phyloP scores from a whole-genome alignment of 2,797 vertebrate genomes.

The Dicrostonyx torquatus region DNA sequence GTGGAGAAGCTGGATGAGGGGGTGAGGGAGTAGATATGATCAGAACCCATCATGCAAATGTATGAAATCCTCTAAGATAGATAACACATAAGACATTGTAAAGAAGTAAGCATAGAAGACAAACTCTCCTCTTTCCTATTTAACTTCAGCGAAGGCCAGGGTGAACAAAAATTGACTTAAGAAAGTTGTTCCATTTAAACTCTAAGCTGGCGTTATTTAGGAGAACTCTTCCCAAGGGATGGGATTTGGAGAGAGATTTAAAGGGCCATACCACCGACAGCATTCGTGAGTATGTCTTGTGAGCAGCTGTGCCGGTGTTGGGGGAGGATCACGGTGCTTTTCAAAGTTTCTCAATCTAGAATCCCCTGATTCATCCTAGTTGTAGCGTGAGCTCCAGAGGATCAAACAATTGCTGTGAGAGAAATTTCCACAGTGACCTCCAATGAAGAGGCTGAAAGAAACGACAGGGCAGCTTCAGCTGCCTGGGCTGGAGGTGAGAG shows the following conservation, averaged over 20 bases:
- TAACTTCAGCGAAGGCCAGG: conserved; percentile 26
- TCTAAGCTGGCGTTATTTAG: neutral
- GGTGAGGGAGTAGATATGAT: neutral
- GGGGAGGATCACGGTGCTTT: neutral
- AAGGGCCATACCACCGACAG: neutral
- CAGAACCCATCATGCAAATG: neutral
- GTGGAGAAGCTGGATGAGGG: neutral
- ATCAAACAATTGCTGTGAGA: neutral
- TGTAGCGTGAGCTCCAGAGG: neutral
- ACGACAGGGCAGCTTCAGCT: conserved; percentile 22
- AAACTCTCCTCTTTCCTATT: conserved; percentile 8
- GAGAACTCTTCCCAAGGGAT: neutral
- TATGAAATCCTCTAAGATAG: neutral
- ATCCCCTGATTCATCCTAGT: conserved; percentile 36
- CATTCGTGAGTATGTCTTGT: neutral
- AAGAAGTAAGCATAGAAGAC: conserved; percentile 27
- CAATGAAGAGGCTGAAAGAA: conserved; percentile 59
- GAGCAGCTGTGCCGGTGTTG: neutral
- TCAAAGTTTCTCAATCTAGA: conserved; percentile 25
- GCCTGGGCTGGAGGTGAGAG: neutral
- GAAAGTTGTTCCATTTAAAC: conserved; percentile 35
- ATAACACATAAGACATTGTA: neutral
- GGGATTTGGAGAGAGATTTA: neutral
- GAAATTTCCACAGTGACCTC: conserved; percentile 46
- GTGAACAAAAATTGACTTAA: neutral